phyloP scores from a whole-genome alignment of 2,797 vertebrate species.

The Mareca penelope region DNA sequence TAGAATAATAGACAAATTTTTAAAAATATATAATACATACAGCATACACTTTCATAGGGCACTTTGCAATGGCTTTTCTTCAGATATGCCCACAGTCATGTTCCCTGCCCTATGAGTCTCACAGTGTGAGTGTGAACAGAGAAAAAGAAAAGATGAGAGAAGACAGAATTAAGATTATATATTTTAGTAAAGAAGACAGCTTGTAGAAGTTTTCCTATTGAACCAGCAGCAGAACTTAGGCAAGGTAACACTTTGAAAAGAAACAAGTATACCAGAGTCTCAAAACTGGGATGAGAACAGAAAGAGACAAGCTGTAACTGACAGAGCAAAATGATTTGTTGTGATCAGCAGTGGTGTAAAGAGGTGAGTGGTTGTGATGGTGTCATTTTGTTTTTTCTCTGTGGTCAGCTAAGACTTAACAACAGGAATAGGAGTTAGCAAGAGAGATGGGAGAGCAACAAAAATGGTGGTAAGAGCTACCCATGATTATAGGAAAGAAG shows the following conservation, averaged over 20 bases:
- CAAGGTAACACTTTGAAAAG: background rate
- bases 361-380: background rate
- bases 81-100: background rate
- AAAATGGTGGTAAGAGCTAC: background rate
- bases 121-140: background rate
- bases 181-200: background rate
- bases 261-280: background rate
- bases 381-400: background rate
- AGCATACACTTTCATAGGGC: background rate
- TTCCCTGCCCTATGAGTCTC: background rate
- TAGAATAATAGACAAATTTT: background rate
- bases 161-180: background rate
- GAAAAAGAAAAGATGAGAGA: background rate
- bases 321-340: background rate
- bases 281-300: background rate
- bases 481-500: background rate
- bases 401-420: background rate
- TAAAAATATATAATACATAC: background rate
- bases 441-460: background rate
- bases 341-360: rapidly evolving
- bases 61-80: background rate
- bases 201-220: background rate
- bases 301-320: background rate
- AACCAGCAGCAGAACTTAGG: background rate
- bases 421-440: background rate